Conservation (phyloP, 1,140 invertebrate species). For the Saccostrea glomerata region DNA sequence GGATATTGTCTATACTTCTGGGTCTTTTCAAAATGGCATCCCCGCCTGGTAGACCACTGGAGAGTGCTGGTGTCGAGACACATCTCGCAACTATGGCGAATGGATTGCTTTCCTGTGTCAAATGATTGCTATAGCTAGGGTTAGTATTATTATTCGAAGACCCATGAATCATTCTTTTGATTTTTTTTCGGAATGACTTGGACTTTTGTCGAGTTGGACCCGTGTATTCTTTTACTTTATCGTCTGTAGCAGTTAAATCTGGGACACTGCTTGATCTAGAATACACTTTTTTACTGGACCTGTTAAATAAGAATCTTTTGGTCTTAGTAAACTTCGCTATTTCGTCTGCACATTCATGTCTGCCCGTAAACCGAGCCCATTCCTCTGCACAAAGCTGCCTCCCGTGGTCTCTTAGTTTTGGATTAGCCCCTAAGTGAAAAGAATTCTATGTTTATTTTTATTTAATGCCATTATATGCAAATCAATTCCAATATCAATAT, state of each 20-base stretch:
- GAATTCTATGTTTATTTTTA: not conserved
- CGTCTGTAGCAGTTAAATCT: constrained; percentile 51
- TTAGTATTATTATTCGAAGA: constrained; percentile 41
- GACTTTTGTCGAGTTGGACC: constrained; percentile 61
- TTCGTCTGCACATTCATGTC: constrained; percentile 87
- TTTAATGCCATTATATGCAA: too few relatives aligned
- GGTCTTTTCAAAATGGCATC: constrained; percentile 55
- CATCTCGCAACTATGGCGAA: constrained; percentile 72
- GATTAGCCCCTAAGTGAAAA: constrained; percentile 82
- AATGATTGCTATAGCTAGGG: constrained; percentile 37
- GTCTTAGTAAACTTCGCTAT: constrained; percentile 85
- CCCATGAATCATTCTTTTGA: constrained; percentile 68
- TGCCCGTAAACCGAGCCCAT: constrained; percentile 89
- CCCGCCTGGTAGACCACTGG: constrained; percentile 62
- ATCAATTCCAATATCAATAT: too few relatives aligned
- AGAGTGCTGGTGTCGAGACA: constrained; percentile 71
- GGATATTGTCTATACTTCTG: constrained; percentile 68
- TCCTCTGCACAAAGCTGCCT: constrained; percentile 87
- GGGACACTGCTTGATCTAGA: constrained; percentile 65
- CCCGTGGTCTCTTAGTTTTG: constrained; percentile 85
- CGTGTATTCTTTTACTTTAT: constrained; percentile 50
- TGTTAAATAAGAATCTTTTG: constrained; percentile 69
- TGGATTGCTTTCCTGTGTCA: constrained; percentile 58
- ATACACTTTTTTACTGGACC: constrained; percentile 58
- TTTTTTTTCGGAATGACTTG: constrained; percentile 65